These are phyloP conservation scores for Bombus turneri DNA, from an alignment of 1,140 invertebrate species.

Conservation along the genomic window DNA sequence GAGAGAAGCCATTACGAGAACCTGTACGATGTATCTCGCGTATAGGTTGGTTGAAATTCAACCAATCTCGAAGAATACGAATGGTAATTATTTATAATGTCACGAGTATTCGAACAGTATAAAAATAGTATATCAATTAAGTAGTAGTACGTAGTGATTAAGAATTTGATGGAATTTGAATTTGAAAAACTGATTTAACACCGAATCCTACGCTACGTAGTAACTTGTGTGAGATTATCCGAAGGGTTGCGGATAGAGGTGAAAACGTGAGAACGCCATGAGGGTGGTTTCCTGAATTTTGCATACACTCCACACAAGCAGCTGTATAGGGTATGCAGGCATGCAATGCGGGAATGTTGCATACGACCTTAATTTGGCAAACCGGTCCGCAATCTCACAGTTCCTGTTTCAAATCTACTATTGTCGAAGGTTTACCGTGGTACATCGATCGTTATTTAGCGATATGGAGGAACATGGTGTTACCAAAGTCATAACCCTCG, in stretches of 20 bases:
- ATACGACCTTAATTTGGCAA: slow-evolving; percentile 31
- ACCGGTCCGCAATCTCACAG: background rate
- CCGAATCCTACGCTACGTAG: background rate
- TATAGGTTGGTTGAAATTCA: no score
- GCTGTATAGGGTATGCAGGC: background rate
- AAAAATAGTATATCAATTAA: no score
- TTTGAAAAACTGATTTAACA: background rate
- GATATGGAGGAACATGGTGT: background rate
- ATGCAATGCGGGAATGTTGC: slow-evolving; percentile 12
- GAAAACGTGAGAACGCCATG: background rate
- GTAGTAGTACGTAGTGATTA: no score
- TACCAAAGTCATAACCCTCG: background rate
- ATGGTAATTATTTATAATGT: no score
- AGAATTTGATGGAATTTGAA: background rate
- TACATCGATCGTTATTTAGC: background rate
- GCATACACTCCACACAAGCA: slow-evolving; percentile 14
- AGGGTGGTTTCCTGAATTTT: slow-evolving; percentile 30
- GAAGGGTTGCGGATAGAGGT: background rate
- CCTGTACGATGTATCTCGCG: no score
- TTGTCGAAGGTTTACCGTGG: background rate
- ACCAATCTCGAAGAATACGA: no score
- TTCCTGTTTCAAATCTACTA: slow-evolving; percentile 5
- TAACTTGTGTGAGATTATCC: background rate
- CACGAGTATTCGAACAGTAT: no score
- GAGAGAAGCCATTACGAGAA: no score